Evolutionary conservation across 2,113 vertebrate genomes (phyloP), one percentile per base, ranked within the genome.

Genomic region (Verasper variegatus): DNA sequence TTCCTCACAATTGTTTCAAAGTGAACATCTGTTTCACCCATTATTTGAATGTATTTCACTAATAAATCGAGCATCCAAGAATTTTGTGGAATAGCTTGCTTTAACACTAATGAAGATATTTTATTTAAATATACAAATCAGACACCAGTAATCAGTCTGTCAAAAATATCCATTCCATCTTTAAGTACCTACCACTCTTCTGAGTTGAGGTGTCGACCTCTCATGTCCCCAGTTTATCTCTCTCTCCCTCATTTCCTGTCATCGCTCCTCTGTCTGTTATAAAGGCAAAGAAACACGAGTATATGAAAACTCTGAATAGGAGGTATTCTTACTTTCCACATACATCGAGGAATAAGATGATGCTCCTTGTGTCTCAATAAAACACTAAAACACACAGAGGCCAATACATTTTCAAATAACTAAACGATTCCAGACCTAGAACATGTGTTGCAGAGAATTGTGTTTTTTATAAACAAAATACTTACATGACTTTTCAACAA

Each of bases 311-410:
- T 56, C 40, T 23, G 23, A n/a, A 14, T 69, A 12, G 65, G 12
- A 61, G 17, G 20, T 23, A 45, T 47, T 35, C 21, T 42, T 24
- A 56, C 18, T 3, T 42, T 12, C 40, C 24, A 37, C 17, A 40
- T 17, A 12, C 31, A 31, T 65, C 17, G 61, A 35, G 13, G 5
- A 21, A 14, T 59, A 20, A 52, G n/a, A 27, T n/a, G 4, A 5
- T 31, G 62, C 40, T 42, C 40, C 37, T 49, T 49, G 15, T 64
- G 56, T 60, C 52, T 52, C 47, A 54, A 37, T 58, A 58, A 66
- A 77, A 67, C 62, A 68, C 3, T 42, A 4, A 49, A 67, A 64
- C 12, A 9, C 14, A 9, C 14, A 49, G 13, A 47, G 45, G 18
- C 10, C 17, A 60, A 47, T 21, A n/a, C 20, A 42, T 40, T 17